phyloP scores from a whole-genome alignment of 2,113 vertebrate species.

The Rhizomys pruinosus region DNA sequence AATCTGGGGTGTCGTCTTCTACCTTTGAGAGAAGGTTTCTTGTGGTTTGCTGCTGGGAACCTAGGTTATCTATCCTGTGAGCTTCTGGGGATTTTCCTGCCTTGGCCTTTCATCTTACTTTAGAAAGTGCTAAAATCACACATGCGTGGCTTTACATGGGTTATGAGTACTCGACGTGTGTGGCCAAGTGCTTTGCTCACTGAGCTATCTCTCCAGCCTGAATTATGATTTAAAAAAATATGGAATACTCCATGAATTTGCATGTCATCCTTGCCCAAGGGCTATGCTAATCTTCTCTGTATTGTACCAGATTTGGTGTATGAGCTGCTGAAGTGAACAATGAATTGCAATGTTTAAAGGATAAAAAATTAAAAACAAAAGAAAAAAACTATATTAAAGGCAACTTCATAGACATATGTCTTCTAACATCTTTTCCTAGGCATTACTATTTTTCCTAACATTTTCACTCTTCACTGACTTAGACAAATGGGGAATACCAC shows the following conservation, averaged over 20 bases:
- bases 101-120: neutral
- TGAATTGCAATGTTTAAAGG: neutral
- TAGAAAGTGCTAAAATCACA: neutral
- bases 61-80: neutral
- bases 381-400: conserved; percentile 15
- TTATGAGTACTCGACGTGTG: neutral
- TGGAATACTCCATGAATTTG: too few species aligned
- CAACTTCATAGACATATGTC: conserved; percentile 11
- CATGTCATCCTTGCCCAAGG: too few species aligned
- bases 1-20: neutral
- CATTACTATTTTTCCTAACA: neutral
- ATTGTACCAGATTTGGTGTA: too few species aligned
- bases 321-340: too few species aligned
- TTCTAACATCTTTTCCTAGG: neutral
- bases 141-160: neutral
- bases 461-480: conserved; percentile 17
- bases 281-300: too few species aligned
- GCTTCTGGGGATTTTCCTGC: neutral
- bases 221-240: too few species aligned
- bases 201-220: neutral
- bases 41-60: neutral
- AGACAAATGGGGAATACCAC: neutral
- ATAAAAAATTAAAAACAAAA: neutral
- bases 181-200: neutral
- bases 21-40: neutral